Evolutionary conservation across 2,797 vertebrate genomes (phyloP), one percentile per base, ranked within the genome.

Genomic region (Bufotes viridis): DNA sequence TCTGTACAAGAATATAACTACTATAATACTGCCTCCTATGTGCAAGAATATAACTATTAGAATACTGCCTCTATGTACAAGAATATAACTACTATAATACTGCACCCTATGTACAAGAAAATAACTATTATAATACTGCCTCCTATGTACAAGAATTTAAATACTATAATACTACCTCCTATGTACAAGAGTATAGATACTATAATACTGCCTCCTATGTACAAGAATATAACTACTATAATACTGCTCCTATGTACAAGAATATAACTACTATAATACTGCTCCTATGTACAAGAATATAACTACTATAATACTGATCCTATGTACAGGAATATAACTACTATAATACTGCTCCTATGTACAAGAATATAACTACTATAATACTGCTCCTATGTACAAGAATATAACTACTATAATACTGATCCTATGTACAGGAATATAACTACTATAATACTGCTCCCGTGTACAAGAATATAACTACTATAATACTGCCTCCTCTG

Each of bases 51-150:
- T 65, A 61, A n/a, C 61, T 65, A 65, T 22, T 65, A 65, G n/a
- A 65, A n/a, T 65, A 65, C 61, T 65, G 22, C 61, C n/a, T n/a
- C n/a, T n/a, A n/a, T n/a, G n/a, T n/a, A n/a, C n/a, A n/a, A n/a
- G 61, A n/a, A 65, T 65, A 65, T 61, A 65, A 65, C 61, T 65
- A 65, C 61, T 65, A 65, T 65, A 65, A 65, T 65, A 65, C 61
- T 65, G 61, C 61, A n/a, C 8, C 61, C 20, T 65, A 65, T 65
- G 14, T 65, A n/a, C 61, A 65, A n/a, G 61, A 65, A 65, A n/a
- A 65, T 65, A 65, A 65, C 63, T 24, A 65, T 9, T 65, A 65
- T 65, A 65, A 65, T 65, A 65, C 61, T 65, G 61, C 61, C 29
- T 24, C 61, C 61, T 63, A 63, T 63, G 17, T 63, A 22, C 60